phyloP scores from a whole-genome alignment of 2,113 vertebrate genomes.

The Phalacrocorax carbo region DNA sequence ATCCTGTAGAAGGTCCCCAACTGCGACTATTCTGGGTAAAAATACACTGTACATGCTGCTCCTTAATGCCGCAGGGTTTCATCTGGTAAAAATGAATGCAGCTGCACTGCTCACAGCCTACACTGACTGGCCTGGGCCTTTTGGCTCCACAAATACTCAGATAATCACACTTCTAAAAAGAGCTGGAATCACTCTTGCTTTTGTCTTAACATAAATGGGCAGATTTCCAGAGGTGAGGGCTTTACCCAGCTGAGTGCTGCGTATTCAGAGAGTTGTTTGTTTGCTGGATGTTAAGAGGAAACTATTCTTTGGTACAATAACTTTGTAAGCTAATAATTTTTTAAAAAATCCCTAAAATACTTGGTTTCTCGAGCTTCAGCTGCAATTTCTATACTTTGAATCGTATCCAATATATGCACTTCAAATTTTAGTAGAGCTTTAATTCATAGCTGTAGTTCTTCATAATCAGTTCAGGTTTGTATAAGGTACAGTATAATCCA shows the following conservation, averaged over 20 bases:
- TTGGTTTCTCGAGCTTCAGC: not conserved
- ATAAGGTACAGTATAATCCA: not conserved
- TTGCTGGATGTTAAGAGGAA: not conserved
- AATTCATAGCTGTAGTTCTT: not conserved
- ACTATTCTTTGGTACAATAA: not conserved
- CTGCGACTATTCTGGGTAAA: not conserved
- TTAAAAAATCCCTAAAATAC: not conserved
- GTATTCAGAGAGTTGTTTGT: not conserved
- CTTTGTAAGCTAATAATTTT: not conserved
- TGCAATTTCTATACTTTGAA: not conserved
- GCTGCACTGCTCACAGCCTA: not conserved
- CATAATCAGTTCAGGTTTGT: not conserved
- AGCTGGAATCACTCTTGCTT: not conserved
- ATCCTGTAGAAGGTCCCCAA: not conserved
- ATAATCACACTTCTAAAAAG: not conserved
- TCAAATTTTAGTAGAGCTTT: not conserved
- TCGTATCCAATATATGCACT: not conserved
- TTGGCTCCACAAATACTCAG: not conserved
- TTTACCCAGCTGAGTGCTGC: not conserved
- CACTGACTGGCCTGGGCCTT: not conserved
- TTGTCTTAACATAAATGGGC: not conserved
- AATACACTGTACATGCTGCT: fast-evolving
- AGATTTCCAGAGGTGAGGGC: not conserved
- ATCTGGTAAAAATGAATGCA: not conserved
- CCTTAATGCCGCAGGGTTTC: not conserved